Percentiles rank a stretch among this genome's conserved stretches.
Evolutionary conservation across 2,888 invertebrate genomes (phyloP).

Genomic region (Apotomis capreana): DNA sequence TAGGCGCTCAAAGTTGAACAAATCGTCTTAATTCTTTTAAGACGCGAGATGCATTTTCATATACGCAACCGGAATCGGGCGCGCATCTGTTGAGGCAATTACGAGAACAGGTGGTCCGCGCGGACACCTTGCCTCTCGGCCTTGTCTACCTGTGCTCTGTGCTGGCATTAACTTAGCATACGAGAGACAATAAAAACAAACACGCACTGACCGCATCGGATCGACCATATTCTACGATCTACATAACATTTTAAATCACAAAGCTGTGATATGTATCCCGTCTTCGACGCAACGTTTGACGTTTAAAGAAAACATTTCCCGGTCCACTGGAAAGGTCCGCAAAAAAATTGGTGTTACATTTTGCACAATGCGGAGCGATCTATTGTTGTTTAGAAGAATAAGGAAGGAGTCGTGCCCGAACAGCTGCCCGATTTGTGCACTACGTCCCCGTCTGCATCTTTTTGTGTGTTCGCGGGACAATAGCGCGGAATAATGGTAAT

Average conservation of each 20-base stretch:
- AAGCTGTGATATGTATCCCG: slow-evolving; percentile 26
- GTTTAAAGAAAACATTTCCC: slow-evolving; percentile 47
- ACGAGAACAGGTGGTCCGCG: slow-evolving; percentile 69
- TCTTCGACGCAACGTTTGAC: slow-evolving; percentile 17
- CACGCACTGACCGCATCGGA: slow-evolving; percentile 8
- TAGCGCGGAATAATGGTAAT: slow-evolving; percentile 78
- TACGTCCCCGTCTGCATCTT: slow-evolving; percentile 80
- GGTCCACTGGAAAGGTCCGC: slow-evolving; percentile 55
- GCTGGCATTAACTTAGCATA: slow-evolving; percentile 26
- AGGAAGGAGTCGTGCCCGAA: slow-evolving; percentile 67
- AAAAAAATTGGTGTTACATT: slow-evolving; percentile 73
- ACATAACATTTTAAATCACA: not conserved
- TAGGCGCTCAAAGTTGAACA: slow-evolving; percentile 8
- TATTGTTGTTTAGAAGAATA: slow-evolving; percentile 73
- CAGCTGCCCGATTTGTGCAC: slow-evolving; percentile 82
- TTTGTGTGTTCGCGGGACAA: slow-evolving; percentile 71
- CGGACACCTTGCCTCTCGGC: slow-evolving; percentile 74
- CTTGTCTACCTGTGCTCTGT: slow-evolving; percentile 50
- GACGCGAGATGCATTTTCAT: slow-evolving; percentile 27
- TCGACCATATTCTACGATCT: slow-evolving; percentile 5
- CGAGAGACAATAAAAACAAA: slow-evolving; percentile 38
- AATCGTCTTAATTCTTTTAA: slow-evolving; percentile 46
- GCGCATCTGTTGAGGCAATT: slow-evolving; percentile 80
- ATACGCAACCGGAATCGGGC: slow-evolving; percentile 46
- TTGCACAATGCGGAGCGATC: slow-evolving; percentile 73